Evolutionary conservation across 2,797 vertebrate genomes (phyloP), one percentile per base, ranked within the genome.

Genomic region (Thunnus albacares): DNA sequence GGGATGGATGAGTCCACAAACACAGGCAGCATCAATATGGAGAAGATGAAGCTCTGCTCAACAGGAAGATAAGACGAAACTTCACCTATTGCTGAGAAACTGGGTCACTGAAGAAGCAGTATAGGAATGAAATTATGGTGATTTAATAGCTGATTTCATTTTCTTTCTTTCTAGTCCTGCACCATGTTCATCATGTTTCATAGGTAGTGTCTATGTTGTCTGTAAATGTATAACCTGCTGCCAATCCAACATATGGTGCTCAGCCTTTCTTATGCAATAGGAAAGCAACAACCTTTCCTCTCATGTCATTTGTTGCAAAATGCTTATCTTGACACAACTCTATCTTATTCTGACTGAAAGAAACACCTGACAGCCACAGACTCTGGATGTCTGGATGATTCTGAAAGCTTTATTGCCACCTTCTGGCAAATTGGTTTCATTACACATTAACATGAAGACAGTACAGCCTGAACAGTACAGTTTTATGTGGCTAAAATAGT

Each of bases 11-110:
- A 95, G 47, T 91, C 93, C 17, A 95, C 94, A 0, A 85, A 95
- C 84, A 94, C 95, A 95, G 96, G 95, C 96, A 96, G 95, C 95
- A 96, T 95, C 80, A 91, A 84, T 77, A 24, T 85, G 75, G 84
- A 87, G 79, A 66, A 80, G 55, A 88, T 94, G 93, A 90, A 90
- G 92, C 14, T 95, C 81, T 85, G 22, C 93, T 92, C 96, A 92
- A 93, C 59, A 7, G 86, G 74, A 74, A 82, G 80, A 89, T 85
- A 28, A 85, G 24, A 65, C 3, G 12, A 6, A 66, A 56, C 24
- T 12, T 58, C 1, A 49, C 2, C 3, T 5, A 11, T 26, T 58
- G 11, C 10, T 52, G 1, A n/a, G 41, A 56, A 71, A 68, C 22
- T 49, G 28, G n/a, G 7, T 56, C 7, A 2, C 2, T 64, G 20